phyloP scores from a whole-genome alignment of 1,140 invertebrate species.

The Drosophila takahashii region DNA sequence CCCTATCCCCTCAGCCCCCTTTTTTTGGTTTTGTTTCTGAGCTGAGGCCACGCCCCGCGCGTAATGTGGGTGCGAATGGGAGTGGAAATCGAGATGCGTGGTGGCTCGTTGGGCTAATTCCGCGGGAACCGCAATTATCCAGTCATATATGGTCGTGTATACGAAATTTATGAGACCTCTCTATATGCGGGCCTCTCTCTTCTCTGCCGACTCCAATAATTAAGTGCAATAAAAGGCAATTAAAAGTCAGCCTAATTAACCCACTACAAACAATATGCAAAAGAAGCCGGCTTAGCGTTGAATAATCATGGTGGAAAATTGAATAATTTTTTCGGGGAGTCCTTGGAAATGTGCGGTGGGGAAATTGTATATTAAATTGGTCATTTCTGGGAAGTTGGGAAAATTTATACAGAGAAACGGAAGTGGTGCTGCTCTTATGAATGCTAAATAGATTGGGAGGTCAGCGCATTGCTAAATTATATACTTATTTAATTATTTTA shows the following conservation, averaged over 20 bases:
- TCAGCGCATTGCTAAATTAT: not conserved
- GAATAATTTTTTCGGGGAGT: slow-evolving; percentile 15
- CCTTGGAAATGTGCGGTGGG: not conserved
- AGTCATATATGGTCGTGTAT: slow-evolving; percentile 27
- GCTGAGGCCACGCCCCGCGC: slow-evolving; percentile 31
- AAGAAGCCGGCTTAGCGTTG: slow-evolving; percentile 16
- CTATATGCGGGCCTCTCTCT: slow-evolving; percentile 1
- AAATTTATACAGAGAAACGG: not conserved
- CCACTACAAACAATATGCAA: slow-evolving; percentile 38
- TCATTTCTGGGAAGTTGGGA: not conserved
- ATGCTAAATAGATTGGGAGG: not conserved
- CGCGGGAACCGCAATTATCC: slow-evolving; percentile 31
- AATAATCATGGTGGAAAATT: slow-evolving; percentile 25
- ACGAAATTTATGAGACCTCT: slow-evolving; percentile 26
- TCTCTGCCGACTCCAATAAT: slow-evolving; percentile 29
- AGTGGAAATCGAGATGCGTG: slow-evolving; percentile 31
- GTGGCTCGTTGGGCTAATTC: slow-evolving; percentile 43
- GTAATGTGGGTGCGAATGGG: slow-evolving; percentile 49
- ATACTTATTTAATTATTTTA: not conserved
- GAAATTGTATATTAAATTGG: not conserved
- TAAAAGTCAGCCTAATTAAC: slow-evolving; percentile 38
- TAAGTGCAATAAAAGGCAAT: slow-evolving; percentile 52
- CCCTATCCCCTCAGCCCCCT: not conserved
- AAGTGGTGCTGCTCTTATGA: not conserved
- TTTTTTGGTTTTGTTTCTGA: not conserved